Evolutionary conservation across 2,113 vertebrate genomes (phyloP), one percentile per base, ranked within the genome.

Genomic region (Scortum barcoo): DNA sequence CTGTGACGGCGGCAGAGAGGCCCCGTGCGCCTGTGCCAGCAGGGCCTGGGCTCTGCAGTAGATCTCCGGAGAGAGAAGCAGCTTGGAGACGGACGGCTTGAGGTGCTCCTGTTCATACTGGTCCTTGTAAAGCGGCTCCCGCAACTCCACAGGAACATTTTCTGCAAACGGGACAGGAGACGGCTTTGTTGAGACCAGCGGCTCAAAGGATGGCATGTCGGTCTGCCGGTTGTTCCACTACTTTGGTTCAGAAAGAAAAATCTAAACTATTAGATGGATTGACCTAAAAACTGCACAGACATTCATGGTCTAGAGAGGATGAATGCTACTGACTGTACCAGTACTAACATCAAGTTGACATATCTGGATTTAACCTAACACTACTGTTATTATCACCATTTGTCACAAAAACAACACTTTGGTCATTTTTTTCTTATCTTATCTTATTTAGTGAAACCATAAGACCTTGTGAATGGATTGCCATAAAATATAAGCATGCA

Each of bases 61-160:
- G 67, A 96, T 93, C 78, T 97, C 96, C 0, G 96, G 93, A 0
- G 97, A 97, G 11, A 96, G 91, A 36, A 98, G 95, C 83, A 97
- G 92, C 86, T 94, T 90, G 20, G 94, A 95, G 62, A 97, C 92
- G 0, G 94, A 93, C 0, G 96, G 96, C 77, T 96, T 97, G 72
- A 98, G 92, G 69, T 96, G 96, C 77, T 97, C 96, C 62, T 96
- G 95, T 6, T 95, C 95, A 38, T 96, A 96, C 92, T 97, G 96
- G 92, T 97, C 96, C 0, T 92, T 95, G 83, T 97, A 96, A 71
- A 97, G 94, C 0, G 96, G 96, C 28, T 97, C 96, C 30, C 92
- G 93, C 51, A 97, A 90, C 93, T 98, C 97, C 24, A 92, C 93
- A 0, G 97, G 97, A 28, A 97, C 94, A 1, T 95, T 95, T 68